A percentile compares a stretch with the other conserved stretches of the same genome.
These are phyloP conservation scores for Pemphigus obesinymphae DNA, from an alignment of 1,140 invertebrate genomes.

Conservation along the genomic window DNA sequence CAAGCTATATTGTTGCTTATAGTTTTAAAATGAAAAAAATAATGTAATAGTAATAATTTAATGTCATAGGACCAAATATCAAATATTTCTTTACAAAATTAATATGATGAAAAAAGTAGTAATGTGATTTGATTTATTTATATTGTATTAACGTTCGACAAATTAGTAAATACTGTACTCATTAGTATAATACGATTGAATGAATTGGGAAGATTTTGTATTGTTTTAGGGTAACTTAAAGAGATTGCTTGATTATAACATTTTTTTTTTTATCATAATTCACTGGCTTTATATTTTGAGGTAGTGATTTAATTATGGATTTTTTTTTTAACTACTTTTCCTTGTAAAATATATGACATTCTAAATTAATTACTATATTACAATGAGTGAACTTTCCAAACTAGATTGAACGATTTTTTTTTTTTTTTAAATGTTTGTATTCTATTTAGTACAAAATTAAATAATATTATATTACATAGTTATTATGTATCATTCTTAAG, in stretches of 20 bases:
- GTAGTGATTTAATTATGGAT: neutral
- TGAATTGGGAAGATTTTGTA: neutral
- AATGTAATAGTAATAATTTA: neutral
- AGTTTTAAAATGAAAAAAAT: neutral
- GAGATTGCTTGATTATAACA: neutral
- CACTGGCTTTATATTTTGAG: neutral
- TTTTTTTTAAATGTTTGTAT: slow-evolving; percentile 5
- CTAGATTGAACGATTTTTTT: neutral
- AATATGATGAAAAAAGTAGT: neutral
- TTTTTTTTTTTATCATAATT: neutral
- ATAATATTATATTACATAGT: neutral
- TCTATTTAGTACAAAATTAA: slow-evolving; percentile 27
- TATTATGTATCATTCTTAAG: slow-evolving; percentile 5
- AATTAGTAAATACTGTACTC: slow-evolving; percentile 24
- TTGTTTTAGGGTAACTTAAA: neutral
- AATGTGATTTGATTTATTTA: neutral
- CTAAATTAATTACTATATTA: neutral
- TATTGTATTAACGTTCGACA: neutral
- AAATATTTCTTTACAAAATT: neutral
- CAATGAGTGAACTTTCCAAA: slow-evolving; percentile 3
- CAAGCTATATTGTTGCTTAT: neutral
- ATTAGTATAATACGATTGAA: neutral
- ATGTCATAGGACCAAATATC: neutral
- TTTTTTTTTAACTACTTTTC: neutral
- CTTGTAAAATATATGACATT: slow-evolving; percentile 2